Evolutionary conservation across 2,888 invertebrate genomes (phyloP).

Genomic region (Siphonodentalium dalli): DNA sequence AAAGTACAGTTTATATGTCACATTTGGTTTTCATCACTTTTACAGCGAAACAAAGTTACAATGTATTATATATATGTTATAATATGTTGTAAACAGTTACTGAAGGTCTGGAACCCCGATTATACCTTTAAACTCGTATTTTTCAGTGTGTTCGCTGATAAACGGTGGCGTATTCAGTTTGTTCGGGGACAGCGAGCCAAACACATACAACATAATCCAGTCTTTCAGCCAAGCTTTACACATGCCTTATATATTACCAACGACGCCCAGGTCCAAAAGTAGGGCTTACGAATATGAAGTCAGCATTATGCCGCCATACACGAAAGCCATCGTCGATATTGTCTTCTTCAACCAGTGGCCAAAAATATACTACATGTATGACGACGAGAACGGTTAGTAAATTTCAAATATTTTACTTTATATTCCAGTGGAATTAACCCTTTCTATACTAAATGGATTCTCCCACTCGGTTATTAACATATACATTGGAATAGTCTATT

Average conservation of each 20-base stretch:
- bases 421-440: too few species aligned
- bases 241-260: slow-evolving; percentile 53
- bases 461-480: too few species aligned
- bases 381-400: slow-evolving; percentile 83
- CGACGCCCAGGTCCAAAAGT: slow-evolving; percentile 38
- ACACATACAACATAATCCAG: slow-evolving; percentile 49
- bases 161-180: slow-evolving; percentile 48
- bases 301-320: slow-evolving; percentile 90
- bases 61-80: too few species aligned
- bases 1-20: too few species aligned
- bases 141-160: slow-evolving; percentile 53
- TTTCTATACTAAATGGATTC: too few species aligned
- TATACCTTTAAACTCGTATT: slow-evolving; percentile 2
- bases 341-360: slow-evolving; percentile 91
- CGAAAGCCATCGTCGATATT: slow-evolving; percentile 92
- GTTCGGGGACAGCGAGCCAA: slow-evolving; percentile 45
- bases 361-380: slow-evolving; percentile 87
- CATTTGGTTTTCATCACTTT: too few species aligned
- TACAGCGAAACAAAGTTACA: too few species aligned
- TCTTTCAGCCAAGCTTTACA: slow-evolving; percentile 53
- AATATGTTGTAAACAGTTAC: too few species aligned
- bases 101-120: too few species aligned
- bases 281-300: slow-evolving; percentile 49
- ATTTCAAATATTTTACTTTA: background rate
- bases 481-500: too few species aligned